A percentile compares a stretch with the other conserved stretches of the same genome.
phyloP scores from a whole-genome alignment of 2,113 vertebrate genomes.

The Istiophorus platypterus region DNA sequence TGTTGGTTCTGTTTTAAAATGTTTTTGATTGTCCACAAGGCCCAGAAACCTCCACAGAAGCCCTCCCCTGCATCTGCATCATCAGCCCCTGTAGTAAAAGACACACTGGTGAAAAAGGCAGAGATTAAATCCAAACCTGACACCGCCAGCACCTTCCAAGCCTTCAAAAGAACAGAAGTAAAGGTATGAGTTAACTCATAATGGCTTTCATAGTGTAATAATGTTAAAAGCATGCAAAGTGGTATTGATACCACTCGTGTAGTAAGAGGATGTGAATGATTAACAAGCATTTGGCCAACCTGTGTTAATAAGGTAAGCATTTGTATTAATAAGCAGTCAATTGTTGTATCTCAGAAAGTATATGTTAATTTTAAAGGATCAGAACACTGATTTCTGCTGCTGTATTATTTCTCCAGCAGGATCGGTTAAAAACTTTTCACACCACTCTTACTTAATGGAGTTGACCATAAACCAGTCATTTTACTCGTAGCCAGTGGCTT shows the following conservation, averaged over 20 bases:
- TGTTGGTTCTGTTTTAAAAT: not conserved
- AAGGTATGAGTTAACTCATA: constrained; percentile 86
- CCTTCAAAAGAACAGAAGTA: constrained; percentile 97
- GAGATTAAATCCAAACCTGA: constrained; percentile 94
- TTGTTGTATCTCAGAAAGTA: not conserved
- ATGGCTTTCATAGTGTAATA: not conserved
- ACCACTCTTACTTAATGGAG: constrained; percentile 1
- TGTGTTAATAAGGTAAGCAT: too few relatives aligned
- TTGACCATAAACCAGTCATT: constrained; percentile 14
- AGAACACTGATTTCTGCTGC: constrained; percentile 23
- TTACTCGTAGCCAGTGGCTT: too few relatives aligned
- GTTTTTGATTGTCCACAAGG: constrained; percentile 79
- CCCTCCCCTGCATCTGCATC: constrained; percentile 90
- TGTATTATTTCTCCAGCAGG: constrained; percentile 30
- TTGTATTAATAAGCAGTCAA: too few relatives aligned
- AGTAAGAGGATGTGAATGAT: not conserved
- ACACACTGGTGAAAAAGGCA: constrained; percentile 93
- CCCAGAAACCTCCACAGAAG: constrained; percentile 97
- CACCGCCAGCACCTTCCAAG: constrained; percentile 90
- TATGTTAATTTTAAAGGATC: not conserved
- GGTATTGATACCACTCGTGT: not conserved
- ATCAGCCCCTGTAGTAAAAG: constrained; percentile 91
- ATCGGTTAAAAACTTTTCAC: constrained; percentile 26
- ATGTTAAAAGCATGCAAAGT: not conserved
- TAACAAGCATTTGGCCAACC: not conserved